Conservation (phyloP, 92 coral and sea anemone species). For the Actinostola sp. region DNA sequence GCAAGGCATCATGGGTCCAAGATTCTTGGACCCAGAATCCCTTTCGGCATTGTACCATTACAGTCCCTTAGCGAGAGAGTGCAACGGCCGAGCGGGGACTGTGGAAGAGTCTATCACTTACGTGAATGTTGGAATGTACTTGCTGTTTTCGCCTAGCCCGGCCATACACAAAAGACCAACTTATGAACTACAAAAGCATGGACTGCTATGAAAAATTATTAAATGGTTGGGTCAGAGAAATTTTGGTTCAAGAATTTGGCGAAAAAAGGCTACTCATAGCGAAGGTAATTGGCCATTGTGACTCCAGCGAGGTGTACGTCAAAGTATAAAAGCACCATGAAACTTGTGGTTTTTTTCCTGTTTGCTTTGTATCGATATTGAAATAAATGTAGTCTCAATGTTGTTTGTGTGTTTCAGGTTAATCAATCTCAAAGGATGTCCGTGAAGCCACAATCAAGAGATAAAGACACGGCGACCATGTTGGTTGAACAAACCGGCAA, state of each 20-base stretch:
- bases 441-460: no score
- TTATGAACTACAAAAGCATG: conserved; percentile 59
- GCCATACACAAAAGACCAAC: conserved; percentile 61
- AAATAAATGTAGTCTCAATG: not conserved
- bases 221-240: conserved; percentile 66
- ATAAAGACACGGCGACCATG: no score
- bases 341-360: not conserved
- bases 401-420: conserved; percentile 6
- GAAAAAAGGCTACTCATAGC: conserved; percentile 59
- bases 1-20: no score
- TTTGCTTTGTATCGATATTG: not conserved
- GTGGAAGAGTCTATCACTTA: no score
- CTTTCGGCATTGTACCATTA: no score
- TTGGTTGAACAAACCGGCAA: no score
- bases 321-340: not conserved
- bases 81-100: no score
- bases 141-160: conserved; percentile 54
- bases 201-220: conserved; percentile 50
- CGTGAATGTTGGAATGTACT: conserved; percentile 64
- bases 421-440: conserved; percentile 49
- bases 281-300: conserved; percentile 50
- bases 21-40: no score
- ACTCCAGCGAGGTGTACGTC: no score
- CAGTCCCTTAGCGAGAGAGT: no score
- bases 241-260: conserved; percentile 44